Evolutionary conservation across 2,797 vertebrate species (phyloP).

Genomic region (Muscicapa striata): DNA sequence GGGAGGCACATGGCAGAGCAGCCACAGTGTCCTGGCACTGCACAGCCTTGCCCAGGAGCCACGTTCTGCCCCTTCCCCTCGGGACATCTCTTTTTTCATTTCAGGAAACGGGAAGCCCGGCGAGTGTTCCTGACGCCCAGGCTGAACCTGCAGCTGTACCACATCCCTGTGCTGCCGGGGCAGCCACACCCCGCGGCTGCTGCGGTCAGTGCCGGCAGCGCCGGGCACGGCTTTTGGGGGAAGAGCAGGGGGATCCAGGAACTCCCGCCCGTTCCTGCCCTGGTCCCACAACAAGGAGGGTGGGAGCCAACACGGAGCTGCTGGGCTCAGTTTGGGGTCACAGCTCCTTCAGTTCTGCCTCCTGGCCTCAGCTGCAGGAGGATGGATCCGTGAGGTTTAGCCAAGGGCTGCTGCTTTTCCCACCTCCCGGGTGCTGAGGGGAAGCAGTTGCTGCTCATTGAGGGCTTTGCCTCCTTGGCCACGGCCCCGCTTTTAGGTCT

Average conservation of each 20-base stretch:
- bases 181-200: neutral
- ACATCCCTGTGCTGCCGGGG: conserved; percentile 82
- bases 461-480: neutral
- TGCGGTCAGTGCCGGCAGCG: conserved; percentile 61
- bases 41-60: neutral
- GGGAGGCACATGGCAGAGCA: neutral
- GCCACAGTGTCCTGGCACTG: neutral
- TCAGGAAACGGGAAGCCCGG: conserved; percentile 90
- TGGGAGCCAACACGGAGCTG: neutral
- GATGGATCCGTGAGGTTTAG: neutral
- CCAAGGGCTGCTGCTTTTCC: neutral
- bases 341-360: neutral
- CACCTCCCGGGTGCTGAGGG: neutral
- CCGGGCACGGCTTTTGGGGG: rapidly evolving
- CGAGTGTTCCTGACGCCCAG: conserved; percentile 85
- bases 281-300: neutral
- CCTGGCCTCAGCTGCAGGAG: neutral
- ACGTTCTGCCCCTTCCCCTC: neutral
- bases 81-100: neutral
- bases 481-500: neutral
- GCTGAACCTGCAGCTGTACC: conserved; percentile 92
- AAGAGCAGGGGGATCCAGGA: neutral
- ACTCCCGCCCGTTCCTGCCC: neutral
- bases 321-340: neutral
- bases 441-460: neutral